phyloP scores from a whole-genome alignment of 1,140 invertebrate species.

The Zaprionus nigranus region DNA sequence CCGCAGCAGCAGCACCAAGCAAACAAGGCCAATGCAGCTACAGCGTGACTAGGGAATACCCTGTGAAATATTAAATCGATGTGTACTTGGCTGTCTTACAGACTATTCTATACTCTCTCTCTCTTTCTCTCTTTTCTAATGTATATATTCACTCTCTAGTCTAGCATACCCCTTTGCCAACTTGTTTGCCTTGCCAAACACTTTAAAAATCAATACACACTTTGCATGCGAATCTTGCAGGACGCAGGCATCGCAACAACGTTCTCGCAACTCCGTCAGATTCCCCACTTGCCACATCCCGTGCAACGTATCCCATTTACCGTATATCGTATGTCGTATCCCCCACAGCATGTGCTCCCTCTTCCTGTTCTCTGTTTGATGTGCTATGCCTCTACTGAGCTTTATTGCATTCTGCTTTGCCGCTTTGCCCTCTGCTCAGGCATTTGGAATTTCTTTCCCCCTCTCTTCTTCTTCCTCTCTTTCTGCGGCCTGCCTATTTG shows the following conservation, averaged over 20 bases:
- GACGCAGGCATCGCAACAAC: constrained; percentile 13
- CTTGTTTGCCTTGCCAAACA: not conserved
- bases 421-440: constrained; percentile 21
- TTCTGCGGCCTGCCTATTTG: not conserved
- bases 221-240: constrained; percentile 55
- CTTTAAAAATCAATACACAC: constrained; percentile 65
- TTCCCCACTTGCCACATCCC: constrained; percentile 36
- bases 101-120: not conserved
- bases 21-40: not conserved
- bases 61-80: not conserved
- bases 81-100: not conserved
- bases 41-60: not conserved
- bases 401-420: constrained; percentile 57
- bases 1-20: not conserved
- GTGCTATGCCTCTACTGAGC: constrained; percentile 42
- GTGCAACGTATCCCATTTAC: constrained; percentile 9
- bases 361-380: constrained; percentile 16
- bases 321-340: constrained; percentile 5
- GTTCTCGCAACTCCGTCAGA: constrained; percentile 45
- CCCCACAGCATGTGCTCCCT: not conserved
- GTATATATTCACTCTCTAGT: not conserved
- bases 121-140: not conserved
- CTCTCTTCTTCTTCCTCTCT: not conserved
- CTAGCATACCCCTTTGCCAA: not conserved
- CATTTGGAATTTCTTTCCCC: constrained; percentile 30